These are phyloP conservation scores for Oriolus oriolus DNA, from an alignment of 2,113 vertebrate genomes.

Conservation along the genomic window DNA sequence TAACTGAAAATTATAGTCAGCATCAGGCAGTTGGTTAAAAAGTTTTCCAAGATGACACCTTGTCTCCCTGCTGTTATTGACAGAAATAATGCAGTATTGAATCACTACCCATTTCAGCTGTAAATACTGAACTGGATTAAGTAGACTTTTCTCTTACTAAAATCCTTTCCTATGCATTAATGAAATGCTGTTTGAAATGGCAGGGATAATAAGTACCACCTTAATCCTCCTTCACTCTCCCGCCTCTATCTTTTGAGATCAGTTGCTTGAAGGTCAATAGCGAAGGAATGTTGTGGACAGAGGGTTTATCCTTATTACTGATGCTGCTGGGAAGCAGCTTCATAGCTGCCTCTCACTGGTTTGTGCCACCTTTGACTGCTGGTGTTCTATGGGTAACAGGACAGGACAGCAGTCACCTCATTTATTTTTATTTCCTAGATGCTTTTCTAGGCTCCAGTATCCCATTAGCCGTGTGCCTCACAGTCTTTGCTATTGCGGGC, in stretches of 20 bases:
- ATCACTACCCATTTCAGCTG: not conserved
- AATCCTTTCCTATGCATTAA: not conserved
- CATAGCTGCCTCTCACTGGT: not conserved
- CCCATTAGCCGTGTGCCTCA: not conserved
- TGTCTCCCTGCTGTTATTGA: not conserved
- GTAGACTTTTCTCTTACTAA: not conserved
- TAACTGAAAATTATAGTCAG: not conserved
- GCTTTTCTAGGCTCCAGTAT: not conserved
- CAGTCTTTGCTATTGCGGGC: not conserved
- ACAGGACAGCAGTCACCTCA: not conserved
- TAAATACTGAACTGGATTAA: slow-evolving; percentile 5
- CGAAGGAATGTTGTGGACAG: not conserved
- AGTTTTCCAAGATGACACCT: not conserved
- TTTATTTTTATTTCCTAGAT: not conserved
- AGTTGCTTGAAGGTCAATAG: not conserved
- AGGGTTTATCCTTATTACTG: not conserved
- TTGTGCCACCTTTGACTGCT: not conserved
- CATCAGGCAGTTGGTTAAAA: not conserved
- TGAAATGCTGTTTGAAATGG: not conserved
- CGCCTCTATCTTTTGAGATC: not conserved
- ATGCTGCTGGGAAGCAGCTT: not conserved
- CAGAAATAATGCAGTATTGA: not conserved
- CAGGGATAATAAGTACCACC: not conserved
- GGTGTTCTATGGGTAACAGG: not conserved
- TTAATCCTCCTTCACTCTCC: not conserved